phyloP scores from a whole-genome alignment of 2,797 vertebrate genomes.

The Octomys mimax region DNA sequence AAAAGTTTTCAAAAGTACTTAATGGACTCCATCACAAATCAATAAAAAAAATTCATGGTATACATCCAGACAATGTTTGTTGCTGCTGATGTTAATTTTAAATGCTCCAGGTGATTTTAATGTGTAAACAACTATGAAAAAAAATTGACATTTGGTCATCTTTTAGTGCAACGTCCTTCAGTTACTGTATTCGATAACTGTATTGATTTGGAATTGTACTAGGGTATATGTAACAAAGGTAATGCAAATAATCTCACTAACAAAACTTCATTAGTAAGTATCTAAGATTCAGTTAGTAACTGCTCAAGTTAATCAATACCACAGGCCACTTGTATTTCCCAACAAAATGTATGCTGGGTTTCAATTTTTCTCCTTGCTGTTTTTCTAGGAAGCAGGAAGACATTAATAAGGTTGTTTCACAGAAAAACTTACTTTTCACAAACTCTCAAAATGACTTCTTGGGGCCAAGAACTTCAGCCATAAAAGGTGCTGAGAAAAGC shows the following conservation, averaged over 20 bases:
- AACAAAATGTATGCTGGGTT: not conserved
- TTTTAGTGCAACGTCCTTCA: not conserved
- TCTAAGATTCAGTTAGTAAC: not conserved
- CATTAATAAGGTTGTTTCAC: not conserved
- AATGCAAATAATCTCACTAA: constrained; percentile 32
- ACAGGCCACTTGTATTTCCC: not conserved
- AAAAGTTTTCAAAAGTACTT: constrained; percentile 19
- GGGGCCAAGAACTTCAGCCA: not conserved
- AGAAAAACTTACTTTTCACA: not conserved
- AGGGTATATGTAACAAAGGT: not conserved
- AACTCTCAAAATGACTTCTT: not conserved
- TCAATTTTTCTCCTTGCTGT: not conserved
- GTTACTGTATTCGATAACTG: not conserved
- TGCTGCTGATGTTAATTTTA: not conserved
- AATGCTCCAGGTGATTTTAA: not conserved
- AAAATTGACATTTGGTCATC: not conserved
- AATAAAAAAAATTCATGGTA: not conserved
- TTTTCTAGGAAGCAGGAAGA: not conserved
- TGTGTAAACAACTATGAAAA: not conserved
- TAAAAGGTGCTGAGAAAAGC: not conserved
- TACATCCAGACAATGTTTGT: not conserved
- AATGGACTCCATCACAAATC: not conserved
- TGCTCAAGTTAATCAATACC: not conserved
- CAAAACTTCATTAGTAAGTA: not conserved
- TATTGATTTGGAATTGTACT: not conserved